Base-by-base conservation (phyloP, 2,888 invertebrate species). In the Orchesella flavescens region DNA sequence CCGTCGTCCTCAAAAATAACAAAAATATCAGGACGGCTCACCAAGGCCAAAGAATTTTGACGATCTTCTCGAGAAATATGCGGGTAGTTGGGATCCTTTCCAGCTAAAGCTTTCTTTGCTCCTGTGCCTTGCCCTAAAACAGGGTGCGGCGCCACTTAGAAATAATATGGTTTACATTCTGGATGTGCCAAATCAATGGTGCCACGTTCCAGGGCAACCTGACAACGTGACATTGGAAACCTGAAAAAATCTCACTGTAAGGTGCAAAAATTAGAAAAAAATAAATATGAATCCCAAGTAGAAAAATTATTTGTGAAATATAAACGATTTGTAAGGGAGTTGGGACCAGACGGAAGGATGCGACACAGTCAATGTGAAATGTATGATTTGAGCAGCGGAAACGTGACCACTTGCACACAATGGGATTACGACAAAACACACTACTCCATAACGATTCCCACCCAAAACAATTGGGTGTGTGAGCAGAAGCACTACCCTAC, bases 101-200 rank as follows among this genome's bases (percentile, higher is more conserved):
- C 34, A 34, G 34, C 34, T 34, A 2, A 34, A 34, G 34, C 34
- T 34, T 2, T 4, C 34, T 4, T 34, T 34, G 34, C 34, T 34
- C 7, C 34, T 34, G 3, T 34, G 34, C 7, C 34, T 34, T 7
- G 7, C 7, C 7, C 7, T 34, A 34, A 2, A 34, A 7, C 34
- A 34, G 7, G 34, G 34, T 4, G 7, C 34, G 2, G 2, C 34
- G 2, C 34, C 34, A 34, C 34, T 34, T 7, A 2, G 34, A 34
- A 34, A n/a, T n/a, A 34, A 34, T 34, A 34, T 34, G 7, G 9
- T 53, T 53, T 89, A 93, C 87, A 91, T 92, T n/a, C 89, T 93
- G 73, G 91, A 91, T 78, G 91, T 91, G 71, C 93, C 93, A 1
- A 91, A 92, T 63, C 93, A 93, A 89, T 92, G 92, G 92, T 93